Percentiles rank a stretch among this genome's conserved stretches.
Evolutionary conservation across 2,113 vertebrate genomes (phyloP).

Genomic region (Pimephales promelas): DNA sequence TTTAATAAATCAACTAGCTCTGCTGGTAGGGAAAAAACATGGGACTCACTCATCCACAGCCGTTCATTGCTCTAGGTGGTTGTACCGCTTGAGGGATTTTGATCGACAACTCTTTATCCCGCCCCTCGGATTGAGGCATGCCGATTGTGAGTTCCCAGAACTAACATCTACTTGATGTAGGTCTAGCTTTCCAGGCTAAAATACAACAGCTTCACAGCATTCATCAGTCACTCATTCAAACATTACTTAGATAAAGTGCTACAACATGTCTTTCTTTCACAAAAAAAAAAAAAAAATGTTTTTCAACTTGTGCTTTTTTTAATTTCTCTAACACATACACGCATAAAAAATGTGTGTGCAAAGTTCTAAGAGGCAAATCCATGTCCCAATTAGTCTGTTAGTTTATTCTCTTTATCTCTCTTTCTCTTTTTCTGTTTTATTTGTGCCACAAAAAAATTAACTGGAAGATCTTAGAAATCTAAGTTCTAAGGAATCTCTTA

Average conservation of each 20-base stretch:
- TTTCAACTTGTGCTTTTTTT: neutral
- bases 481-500: no score
- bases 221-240: constrained; percentile 13
- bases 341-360: neutral
- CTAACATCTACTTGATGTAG: no score
- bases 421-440: neutral
- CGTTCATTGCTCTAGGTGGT: no score
- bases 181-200: no score
- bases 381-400: constrained; percentile 26
- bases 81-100: no score
- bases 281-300: no score
- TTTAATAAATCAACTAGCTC: no score
- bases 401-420: neutral
- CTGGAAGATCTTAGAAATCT: neutral
- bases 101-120: no score
- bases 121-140: no score
- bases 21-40: no score
- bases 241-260: constrained; percentile 8
- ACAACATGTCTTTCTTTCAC: constrained; percentile 29
- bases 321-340: neutral
- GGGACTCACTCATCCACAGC: no score
- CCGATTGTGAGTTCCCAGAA: no score
- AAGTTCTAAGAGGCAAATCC: constrained; percentile 4
- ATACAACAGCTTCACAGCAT: constrained; percentile 38
- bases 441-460: neutral